Base-by-base conservation (phyloP, 2,888 invertebrate genomes). In the Caenorhabditis sp. region DNA sequence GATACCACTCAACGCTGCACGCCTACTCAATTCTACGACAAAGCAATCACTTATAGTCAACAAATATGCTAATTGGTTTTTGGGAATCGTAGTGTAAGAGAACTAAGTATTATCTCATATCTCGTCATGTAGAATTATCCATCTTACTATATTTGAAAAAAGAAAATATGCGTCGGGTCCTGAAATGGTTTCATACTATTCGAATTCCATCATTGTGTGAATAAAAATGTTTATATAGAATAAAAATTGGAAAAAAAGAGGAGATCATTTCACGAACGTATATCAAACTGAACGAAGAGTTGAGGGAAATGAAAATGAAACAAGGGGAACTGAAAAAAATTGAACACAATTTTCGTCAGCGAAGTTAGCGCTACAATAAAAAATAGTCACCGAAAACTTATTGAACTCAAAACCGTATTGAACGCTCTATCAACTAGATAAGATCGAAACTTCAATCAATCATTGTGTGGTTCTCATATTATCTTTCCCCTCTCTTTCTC, bases 1-100 rank as follows among this genome's bases (percentile, higher is more conserved):
- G 89, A 91, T 61, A 82, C 87, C 16, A 49, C 81, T 58, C 84
- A 84, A 63, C 85, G 91, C 14, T 85, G 88, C 58, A 91, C 88
- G 4, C 90, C 91, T 16, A 85, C 82, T 24, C 85, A 90, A 61
- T 87, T 90, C 76, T 89, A 88, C 75, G 74, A 88, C 26, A 83
- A 79, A 44, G 89, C 85, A 12, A 85, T 84, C 35, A 63, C 31
- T 19, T 86, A 75, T 63, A 75, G 75, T 28, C 59, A 80, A 61
- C 75, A 80, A 58, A 83, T 82, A 38, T 79, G 79, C 26, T 82
- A 61, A 54, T 51, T 31, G 14, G 8, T 75, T 66, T 19, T 22
- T 22, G n/a, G 51, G 19, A 14, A 63, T 59, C 49, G 56, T 70
- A 38, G 61, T 61, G 12, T 16, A 8, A 7, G n/a, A n/a, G 41